Conservation (phyloP, 2,888 invertebrate genomes). For the Drosophila sordidula region DNA sequence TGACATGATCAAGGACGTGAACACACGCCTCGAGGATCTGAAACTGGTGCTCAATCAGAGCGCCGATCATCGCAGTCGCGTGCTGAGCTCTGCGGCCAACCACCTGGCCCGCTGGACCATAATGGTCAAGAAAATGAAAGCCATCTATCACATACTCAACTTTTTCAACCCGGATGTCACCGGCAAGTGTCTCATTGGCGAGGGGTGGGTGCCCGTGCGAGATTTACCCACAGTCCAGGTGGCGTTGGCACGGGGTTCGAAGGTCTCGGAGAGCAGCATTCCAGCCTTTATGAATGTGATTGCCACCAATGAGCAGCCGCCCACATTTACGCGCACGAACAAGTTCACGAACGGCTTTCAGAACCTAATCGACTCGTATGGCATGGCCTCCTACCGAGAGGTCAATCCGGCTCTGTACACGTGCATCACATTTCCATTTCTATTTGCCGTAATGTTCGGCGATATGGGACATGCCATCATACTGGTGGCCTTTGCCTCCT, state of each 20-base stretch:
- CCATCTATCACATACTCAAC: conserved; percentile 97
- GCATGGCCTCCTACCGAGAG: conserved; percentile 96
- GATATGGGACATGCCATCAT: conserved; percentile 96
- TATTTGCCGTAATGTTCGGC: conserved; percentile 98
- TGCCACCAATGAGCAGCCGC: conserved; percentile 91
- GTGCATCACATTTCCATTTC: conserved; percentile 96
- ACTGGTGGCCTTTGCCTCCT: conserved; percentile 91
- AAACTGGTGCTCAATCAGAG: conserved; percentile 92
- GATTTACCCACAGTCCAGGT: conserved; percentile 91
- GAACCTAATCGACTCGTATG: conserved; percentile 96
- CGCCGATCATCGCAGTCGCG: conserved; percentile 92
- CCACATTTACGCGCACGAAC: conserved; percentile 96
- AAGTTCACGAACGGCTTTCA: conserved; percentile 97
- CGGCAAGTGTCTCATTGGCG: conserved; percentile 95
- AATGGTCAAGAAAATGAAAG: conserved; percentile 95
- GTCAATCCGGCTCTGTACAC: conserved; percentile 96
- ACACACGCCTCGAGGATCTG: conserved; percentile 92
- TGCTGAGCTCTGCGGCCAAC: conserved; percentile 91
- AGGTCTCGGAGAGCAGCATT: conserved; percentile 93
- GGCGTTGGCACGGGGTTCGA: conserved; percentile 93
- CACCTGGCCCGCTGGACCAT: conserved; percentile 93
- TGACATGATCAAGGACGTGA: conserved; percentile 93
- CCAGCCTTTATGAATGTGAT: conserved; percentile 97
- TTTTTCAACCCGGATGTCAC: conserved; percentile 96
- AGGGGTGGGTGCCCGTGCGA: conserved; percentile 93